Evolutionary conservation across 2,797 vertebrate species (phyloP), one percentile per base, ranked within the genome.

Genomic region (Parauchenoglanis ngamensis): DNA sequence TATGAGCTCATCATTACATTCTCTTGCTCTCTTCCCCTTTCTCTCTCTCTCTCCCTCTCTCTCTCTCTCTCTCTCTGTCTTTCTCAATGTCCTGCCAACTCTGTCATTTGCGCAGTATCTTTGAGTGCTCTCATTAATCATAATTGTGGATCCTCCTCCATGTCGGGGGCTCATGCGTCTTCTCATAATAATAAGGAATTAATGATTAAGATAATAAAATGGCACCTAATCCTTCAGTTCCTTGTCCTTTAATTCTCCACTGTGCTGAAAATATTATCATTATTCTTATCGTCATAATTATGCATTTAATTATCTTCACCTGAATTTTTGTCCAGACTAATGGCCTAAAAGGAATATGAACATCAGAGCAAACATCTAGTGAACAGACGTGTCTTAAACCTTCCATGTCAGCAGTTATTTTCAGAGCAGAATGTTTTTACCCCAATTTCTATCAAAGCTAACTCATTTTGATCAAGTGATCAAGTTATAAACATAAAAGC

Each of bases 101-200:
- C 63, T 84, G 78, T 88, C 70, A 86, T 89, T 82, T 89, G 80
- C 68, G 77, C 80, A 77, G 87, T 77, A 86, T 88, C 86, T 91
- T 76, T 63, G 79, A 81, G 79, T 81, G 40, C 59, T 81, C 31
- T 93, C 93, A 94, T 96, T 95, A 94, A 95, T 96, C 94, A 95
- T 92, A 93, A 91, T 91, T 92, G 92, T 87, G 63, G 5, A 90
- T 93, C 92, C 59, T 89, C 70, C 87, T 81, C 75, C 84, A 88
- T 85, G 87, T 82, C 63, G n/a, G 21, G 79, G 83, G 61, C 77
- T 85, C 68, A 79, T 87, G 85, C 44, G 77, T 56, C 75, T 88
- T 84, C 87, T 84, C 72, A 65, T 80, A 86, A 84, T 88, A 89
- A 90, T 89, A 87, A 87, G 84, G 73, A 88, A 88, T 76, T 67